These are phyloP conservation scores for Heterohyrax brucei DNA, from an alignment of 2,797 vertebrate genomes.

Conservation along the genomic window DNA sequence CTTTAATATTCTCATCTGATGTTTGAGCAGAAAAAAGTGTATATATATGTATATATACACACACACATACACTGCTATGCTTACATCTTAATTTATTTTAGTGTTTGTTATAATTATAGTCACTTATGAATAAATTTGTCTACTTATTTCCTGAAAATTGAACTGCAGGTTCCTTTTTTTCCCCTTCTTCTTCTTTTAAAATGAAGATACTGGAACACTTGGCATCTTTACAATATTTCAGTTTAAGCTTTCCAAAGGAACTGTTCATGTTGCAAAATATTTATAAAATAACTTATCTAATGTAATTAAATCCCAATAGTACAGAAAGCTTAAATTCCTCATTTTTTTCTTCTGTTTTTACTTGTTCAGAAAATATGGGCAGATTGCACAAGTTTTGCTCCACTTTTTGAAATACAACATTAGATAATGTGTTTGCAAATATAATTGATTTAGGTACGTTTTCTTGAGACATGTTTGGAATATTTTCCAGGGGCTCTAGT, in stretches of 20 bases:
- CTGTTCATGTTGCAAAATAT: conserved; percentile 71
- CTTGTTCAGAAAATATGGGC: background rate
- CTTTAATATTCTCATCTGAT: conserved; percentile 11
- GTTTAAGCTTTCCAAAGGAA: conserved; percentile 74
- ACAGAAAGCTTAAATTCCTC: conserved; percentile 76
- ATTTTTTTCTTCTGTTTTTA: conserved; percentile 67
- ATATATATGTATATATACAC: background rate
- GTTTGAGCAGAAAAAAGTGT: background rate
- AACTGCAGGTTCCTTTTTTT: conserved; percentile 13
- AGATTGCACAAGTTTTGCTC: conserved; percentile 68
- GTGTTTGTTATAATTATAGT: conserved; percentile 61
- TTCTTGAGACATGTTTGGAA: conserved; percentile 68
- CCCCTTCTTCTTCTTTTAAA: background rate
- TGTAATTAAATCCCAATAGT: conserved; percentile 81
- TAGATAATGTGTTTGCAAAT: conserved; percentile 67
- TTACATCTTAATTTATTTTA: conserved; percentile 57
- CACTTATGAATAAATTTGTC: conserved; percentile 54
- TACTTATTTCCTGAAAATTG: conserved; percentile 66
- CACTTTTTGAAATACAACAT: conserved; percentile 75
- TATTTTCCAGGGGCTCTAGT: conserved; percentile 47
- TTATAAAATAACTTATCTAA: conserved; percentile 84
- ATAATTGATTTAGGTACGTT: conserved; percentile 64
- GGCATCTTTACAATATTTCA: conserved; percentile 75
- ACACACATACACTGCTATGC: background rate
- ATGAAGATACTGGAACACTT: conserved; percentile 69